Evolutionary conservation across 2,888 invertebrate genomes (phyloP).

Genomic region (Venusia cambrica): DNA sequence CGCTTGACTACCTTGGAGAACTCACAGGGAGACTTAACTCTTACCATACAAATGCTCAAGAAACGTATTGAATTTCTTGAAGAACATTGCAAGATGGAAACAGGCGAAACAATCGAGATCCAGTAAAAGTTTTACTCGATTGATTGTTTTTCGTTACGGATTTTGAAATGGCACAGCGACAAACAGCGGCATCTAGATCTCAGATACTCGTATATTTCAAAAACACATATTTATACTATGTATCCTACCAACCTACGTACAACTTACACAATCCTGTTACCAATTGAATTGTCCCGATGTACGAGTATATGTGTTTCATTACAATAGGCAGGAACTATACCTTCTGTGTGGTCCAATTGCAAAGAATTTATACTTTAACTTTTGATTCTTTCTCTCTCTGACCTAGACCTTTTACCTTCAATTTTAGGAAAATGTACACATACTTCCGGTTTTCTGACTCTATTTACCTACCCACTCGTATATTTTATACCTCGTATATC

Average conservation of each 20-base stretch:
- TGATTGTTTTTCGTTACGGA: not conserved
- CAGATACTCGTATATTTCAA: no score
- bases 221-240: no score
- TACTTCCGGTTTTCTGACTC: no score
- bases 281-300: not conserved
- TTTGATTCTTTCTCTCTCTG: no score
- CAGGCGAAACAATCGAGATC: slow-evolving; percentile 3
- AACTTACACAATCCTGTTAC: no score
- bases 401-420: no score
- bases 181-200: no score
- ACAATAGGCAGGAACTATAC: slow-evolving; percentile 7
- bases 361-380: slow-evolving; percentile 34
- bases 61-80: slow-evolving; percentile 52
- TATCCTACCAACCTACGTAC: no score
- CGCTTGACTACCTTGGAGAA: slow-evolving; percentile 48
- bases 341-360: slow-evolving; percentile 51
- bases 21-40: slow-evolving; percentile 41
- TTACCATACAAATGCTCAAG: slow-evolving; percentile 43
- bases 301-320: no score
- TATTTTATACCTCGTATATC: no score
- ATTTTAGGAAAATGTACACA: no score
- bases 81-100: slow-evolving; percentile 35
- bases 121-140: not conserved
- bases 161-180: not conserved
- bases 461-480: no score